Conservation (phyloP, 2,888 invertebrate genomes). For the Notocelia uddmanniana region DNA sequence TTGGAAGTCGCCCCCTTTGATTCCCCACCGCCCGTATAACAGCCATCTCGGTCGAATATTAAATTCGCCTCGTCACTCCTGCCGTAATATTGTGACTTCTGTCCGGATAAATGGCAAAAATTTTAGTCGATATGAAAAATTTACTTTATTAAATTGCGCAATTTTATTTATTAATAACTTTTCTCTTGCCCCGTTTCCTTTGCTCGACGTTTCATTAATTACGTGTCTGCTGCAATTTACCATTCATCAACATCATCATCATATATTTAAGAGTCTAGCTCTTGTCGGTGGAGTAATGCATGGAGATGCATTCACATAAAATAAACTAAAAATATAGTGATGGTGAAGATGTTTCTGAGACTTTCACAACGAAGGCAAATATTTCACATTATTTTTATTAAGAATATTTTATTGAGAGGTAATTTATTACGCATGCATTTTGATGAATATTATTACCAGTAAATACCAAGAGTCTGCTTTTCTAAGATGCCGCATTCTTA, state of each 20-base stretch:
- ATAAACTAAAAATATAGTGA: neutral
- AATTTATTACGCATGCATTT: neutral
- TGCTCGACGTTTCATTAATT: neutral
- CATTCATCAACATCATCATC: no score
- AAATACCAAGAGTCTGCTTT: neutral
- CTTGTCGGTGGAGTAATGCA: no score
- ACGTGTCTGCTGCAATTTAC: neutral
- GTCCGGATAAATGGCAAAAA: constrained; percentile 54
- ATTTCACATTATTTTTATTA: neutral
- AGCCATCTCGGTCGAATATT: constrained; percentile 74
- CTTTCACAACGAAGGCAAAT: neutral
- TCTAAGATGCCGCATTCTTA: constrained; percentile 51
- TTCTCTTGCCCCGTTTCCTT: neutral
- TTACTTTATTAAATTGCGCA: neutral
- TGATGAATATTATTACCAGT: neutral
- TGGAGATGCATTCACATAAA: no score
- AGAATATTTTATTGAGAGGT: neutral
- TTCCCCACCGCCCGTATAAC: constrained; percentile 58
- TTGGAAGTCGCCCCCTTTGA: constrained; percentile 51
- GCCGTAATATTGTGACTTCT: constrained; percentile 75
- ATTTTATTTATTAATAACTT: neutral
- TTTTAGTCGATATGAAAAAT: neutral
- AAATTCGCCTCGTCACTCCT: constrained; percentile 76
- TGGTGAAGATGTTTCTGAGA: neutral
- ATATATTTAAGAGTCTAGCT: no score